phyloP scores from a whole-genome alignment of 2,113 vertebrate species.

The Leptodactylus fuscus region DNA sequence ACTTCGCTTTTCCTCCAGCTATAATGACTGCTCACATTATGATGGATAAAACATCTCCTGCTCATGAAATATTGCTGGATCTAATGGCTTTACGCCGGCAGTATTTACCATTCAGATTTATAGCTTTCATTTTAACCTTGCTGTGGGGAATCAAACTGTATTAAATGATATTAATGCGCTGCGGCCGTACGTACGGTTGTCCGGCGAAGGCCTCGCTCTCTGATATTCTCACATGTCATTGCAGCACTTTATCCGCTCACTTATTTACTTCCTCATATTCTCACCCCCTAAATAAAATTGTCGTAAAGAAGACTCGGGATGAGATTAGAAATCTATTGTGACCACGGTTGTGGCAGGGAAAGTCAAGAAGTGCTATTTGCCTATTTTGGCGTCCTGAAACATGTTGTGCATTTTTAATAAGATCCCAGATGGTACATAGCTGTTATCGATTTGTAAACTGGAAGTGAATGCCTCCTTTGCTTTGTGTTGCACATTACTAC shows the following conservation, averaged over 20 bases:
- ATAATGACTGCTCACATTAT: conserved; percentile 17
- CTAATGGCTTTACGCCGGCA: not conserved
- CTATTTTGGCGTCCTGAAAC: conserved; percentile 72
- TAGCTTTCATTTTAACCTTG: conserved; percentile 43
- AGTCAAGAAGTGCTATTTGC: conserved; percentile 68
- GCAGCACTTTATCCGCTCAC: not conserved
- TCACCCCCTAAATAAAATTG: not conserved
- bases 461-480: conserved; percentile 68
- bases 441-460: conserved; percentile 71
- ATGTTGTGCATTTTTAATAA: conserved; percentile 77
- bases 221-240: not conserved
- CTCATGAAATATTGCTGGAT: not conserved
- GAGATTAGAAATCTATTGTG: not conserved
- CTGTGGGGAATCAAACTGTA: not conserved
- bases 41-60: conserved; percentile 26
- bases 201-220: no score
- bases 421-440: conserved; percentile 75
- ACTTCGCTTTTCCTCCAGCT: not conserved
- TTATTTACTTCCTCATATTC: not conserved
- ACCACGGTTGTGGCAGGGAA: not conserved
- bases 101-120: conserved; percentile 43
- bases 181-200: not conserved
- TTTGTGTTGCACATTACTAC: conserved; percentile 72
- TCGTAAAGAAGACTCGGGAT: not conserved
- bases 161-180: not conserved